Base-by-base conservation (phyloP, 2,888 invertebrate species). In the Mystacides longicornis region DNA sequence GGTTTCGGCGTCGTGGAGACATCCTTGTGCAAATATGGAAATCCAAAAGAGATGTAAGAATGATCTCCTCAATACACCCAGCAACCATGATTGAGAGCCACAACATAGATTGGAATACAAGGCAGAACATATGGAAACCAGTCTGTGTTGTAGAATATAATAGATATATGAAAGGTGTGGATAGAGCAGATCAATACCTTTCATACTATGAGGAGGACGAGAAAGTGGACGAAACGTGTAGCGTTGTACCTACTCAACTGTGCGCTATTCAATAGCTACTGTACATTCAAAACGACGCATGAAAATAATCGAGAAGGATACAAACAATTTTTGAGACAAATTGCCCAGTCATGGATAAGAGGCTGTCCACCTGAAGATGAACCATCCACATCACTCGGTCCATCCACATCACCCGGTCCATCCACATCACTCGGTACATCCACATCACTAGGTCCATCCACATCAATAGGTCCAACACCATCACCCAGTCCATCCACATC, bases 61-160 rank as follows among this genome's bases (percentile, higher is more conserved):
- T 61, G 43, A 58, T 60, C n/a, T 59, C 62, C 11, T 57, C 56
- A 1, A 62, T 62, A 46, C 57, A 63, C 58, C 59, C 62, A 37
- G 57, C 58, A 53, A 52, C 48, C 49, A 45, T 57, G 18, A 18
- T 18, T 23, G 56, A 62, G 56, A 61, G 58, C 54, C 22, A 52
- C 49, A 18, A 23, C 5, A n/a, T n/a, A n/a, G 11, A 57, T 33
- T 33, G 45, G 27, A 45, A 16, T 3, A 58, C 55, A 23, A 47
- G 52, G 48, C 21, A 57, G 54, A 11, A 46, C 11, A 54, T 53
- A 49, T 62, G 60, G 53, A 63, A 64, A 46, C 56, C 63, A 20
- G 60, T 55, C 47, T 52, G 58, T 52, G 50, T 58, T 21, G 47
- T 51, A 63, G 64, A 63, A 62, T 22, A 63, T 11, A 27, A 27